Percentiles rank a stretch among this genome's conserved stretches.
These are phyloP conservation scores for Pachymerium ferrugineum DNA, from an alignment of 2,888 invertebrate species.

Conservation along the genomic window DNA sequence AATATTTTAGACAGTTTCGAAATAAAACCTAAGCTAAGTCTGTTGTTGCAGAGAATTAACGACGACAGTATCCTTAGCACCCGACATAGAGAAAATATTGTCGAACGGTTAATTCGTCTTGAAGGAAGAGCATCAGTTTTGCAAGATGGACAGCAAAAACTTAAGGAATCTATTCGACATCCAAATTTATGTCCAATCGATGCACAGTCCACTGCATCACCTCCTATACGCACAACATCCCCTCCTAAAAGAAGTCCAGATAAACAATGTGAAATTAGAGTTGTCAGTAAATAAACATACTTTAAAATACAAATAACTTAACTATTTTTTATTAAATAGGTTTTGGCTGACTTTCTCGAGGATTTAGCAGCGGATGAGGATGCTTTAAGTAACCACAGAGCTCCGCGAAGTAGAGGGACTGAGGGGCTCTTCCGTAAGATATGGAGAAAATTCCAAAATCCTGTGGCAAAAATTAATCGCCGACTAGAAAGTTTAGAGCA, in stretches of 20 bases:
- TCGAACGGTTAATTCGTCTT: constrained; percentile 17
- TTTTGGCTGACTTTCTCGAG: background rate
- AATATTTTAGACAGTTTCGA: too few species aligned
- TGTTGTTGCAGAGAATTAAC: background rate
- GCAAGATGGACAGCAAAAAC: constrained; percentile 18
- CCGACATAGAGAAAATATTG: background rate
- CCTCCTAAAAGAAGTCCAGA: background rate
- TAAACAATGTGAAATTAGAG: background rate
- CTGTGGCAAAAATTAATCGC: constrained; percentile 28
- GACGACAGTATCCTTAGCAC: background rate
- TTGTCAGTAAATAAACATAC: background rate
- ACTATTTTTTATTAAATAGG: background rate
- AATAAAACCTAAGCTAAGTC: too few species aligned
- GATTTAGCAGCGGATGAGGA: background rate
- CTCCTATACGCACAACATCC: background rate
- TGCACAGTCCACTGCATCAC: background rate
- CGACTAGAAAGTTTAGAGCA: constrained; percentile 5
- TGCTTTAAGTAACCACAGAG: background rate
- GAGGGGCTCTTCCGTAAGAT: constrained; percentile 14
- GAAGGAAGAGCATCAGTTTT: constrained; percentile 20
- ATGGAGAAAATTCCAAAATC: constrained; percentile 31
- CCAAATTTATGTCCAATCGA: too few species aligned
- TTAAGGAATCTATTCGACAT: background rate
- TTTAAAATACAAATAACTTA: background rate
- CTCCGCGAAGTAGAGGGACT: background rate